phyloP scores from a whole-genome alignment of 2,113 vertebrate species.

The Dromiciops gliroides region DNA sequence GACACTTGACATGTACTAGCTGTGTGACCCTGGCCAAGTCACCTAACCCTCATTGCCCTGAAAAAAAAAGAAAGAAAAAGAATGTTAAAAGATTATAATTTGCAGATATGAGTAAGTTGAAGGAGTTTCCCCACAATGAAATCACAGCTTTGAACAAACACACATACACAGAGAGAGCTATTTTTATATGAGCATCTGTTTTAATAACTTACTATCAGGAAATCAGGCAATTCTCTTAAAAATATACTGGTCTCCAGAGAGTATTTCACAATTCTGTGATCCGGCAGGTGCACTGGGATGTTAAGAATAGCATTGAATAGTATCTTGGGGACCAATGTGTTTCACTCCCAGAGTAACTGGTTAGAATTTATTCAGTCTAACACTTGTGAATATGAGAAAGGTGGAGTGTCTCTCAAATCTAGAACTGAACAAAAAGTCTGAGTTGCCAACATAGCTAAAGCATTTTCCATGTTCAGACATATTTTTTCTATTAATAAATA shows the following conservation, averaged over 20 bases:
- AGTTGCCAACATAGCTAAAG: conserved; percentile 60
- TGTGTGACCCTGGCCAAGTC: too few species aligned
- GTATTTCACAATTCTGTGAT: conserved; percentile 30
- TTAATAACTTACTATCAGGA: conserved; percentile 14
- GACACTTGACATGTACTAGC: too few species aligned
- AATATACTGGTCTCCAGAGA: not conserved
- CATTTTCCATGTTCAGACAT: conserved; percentile 63
- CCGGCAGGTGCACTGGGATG: conserved; percentile 1
- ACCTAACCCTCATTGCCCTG: too few species aligned
- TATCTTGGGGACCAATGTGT: conserved; percentile 16
- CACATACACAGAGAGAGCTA: not conserved
- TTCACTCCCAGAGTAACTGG: not conserved
- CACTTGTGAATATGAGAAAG: conserved; percentile 49
- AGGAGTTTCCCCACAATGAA: not conserved
- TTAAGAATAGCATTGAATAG: not conserved
- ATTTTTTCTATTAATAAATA: conserved; percentile 60
- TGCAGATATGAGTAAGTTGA: not conserved
- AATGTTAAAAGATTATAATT: not conserved
- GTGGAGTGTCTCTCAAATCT: conserved; percentile 50
- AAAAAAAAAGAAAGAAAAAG: too few species aligned
- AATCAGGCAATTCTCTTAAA: not conserved
- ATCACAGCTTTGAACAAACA: not conserved
- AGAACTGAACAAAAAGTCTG: conserved; percentile 60
- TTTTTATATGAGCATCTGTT: not conserved
- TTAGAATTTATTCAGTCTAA: conserved; percentile 48